A percentile compares a stretch with the other conserved stretches of the same genome.
Conservation (phyloP, 2,888 invertebrate genomes). For the Hecatera dysodea region DNA sequence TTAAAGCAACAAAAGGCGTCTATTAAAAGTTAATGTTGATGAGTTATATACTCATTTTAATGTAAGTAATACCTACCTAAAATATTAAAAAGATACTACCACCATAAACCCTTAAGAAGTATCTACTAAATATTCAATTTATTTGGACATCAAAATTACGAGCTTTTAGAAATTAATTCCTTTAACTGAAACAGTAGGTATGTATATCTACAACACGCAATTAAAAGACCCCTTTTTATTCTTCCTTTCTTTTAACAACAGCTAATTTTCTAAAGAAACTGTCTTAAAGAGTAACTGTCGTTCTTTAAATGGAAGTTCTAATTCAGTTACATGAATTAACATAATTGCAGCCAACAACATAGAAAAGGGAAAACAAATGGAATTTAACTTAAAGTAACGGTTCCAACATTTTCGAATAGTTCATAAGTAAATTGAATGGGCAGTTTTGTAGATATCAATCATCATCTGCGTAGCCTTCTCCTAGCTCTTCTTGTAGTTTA, state of each 20-base stretch:
- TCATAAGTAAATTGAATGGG: neutral
- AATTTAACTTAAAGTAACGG: conserved; percentile 30
- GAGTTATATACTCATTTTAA: neutral
- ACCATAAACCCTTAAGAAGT: neutral
- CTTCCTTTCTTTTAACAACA: conserved; percentile 19
- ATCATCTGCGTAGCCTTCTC: too few species aligned
- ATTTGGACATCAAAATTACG: neutral
- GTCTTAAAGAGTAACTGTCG: conserved; percentile 29
- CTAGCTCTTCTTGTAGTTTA: too few species aligned
- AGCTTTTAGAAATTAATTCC: neutral
- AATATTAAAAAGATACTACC: neutral
- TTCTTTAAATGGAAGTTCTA: conserved; percentile 44
- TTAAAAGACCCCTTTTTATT: conserved; percentile 12
- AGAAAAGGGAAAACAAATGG: conserved; percentile 40
- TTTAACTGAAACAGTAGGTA: conserved; percentile 3
- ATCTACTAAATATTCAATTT: neutral
- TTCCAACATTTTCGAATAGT: neutral
- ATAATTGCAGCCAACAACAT: conserved; percentile 51
- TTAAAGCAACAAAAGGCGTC: neutral
- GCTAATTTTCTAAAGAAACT: conserved; percentile 33
- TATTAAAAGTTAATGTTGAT: neutral
- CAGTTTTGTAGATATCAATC: neutral
- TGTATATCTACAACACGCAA: neutral
- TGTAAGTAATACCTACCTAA: neutral
- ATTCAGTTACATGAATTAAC: conserved; percentile 53